Evolutionary conservation across 2,888 invertebrate genomes (phyloP).

Genomic region (Agrotis segetum): DNA sequence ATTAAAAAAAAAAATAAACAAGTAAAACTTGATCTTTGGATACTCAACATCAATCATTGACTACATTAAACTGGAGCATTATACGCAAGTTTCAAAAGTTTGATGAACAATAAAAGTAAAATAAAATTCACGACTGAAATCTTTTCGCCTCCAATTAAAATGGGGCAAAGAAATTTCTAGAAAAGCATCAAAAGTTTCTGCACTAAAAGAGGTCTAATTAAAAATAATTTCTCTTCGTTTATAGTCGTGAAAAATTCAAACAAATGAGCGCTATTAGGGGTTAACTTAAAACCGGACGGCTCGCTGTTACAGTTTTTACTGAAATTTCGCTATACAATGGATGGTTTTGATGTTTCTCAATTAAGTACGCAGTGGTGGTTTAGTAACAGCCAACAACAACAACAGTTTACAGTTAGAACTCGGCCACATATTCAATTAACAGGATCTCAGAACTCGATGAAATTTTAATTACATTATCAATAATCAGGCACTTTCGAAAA

Average conservation of each 20-base stretch:
- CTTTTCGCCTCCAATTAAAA: constrained; percentile 29
- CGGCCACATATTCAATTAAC: too few species aligned
- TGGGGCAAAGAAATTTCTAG: constrained; percentile 23
- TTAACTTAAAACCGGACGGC: constrained; percentile 33
- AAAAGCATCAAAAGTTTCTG: constrained; percentile 31
- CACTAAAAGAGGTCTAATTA: constrained; percentile 51
- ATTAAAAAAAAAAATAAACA: background rate
- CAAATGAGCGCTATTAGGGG: constrained; percentile 53
- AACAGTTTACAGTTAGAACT: too few species aligned
- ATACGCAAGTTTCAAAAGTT: background rate
- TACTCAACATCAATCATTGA: background rate
- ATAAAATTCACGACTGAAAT: constrained; percentile 2
- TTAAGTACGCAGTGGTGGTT: too few species aligned
- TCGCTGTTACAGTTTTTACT: constrained; percentile 26
- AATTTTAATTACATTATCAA: too few species aligned
- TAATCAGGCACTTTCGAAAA: too few species aligned
- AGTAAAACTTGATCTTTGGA: background rate
- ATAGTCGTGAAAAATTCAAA: constrained; percentile 38
- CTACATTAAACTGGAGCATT: background rate
- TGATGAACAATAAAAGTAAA: background rate
- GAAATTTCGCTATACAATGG: constrained; percentile 5
- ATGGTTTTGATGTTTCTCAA: background rate
- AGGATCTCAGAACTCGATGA: too few species aligned
- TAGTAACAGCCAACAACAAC: too few species aligned
- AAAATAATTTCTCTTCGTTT: constrained; percentile 51